These are phyloP conservation scores for Homarus americanus DNA, from an alignment of 1,140 invertebrate species.

Conservation along the genomic window DNA sequence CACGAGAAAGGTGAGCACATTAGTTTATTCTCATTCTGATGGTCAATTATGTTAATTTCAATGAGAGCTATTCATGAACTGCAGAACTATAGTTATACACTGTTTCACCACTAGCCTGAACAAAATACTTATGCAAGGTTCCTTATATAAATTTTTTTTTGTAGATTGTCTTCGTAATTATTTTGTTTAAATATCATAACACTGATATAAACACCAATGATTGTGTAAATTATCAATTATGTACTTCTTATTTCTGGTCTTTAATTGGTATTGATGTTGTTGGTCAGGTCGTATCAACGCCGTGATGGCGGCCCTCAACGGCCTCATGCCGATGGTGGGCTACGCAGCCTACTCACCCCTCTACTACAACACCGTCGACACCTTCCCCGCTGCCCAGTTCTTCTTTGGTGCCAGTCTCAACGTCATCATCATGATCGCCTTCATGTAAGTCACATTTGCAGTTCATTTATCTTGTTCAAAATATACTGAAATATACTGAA, in stretches of 20 bases:
- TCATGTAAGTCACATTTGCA: slow-evolving; percentile 50
- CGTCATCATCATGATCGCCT: slow-evolving; percentile 52
- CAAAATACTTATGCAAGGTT: too few species aligned
- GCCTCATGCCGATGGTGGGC: slow-evolving; percentile 69
- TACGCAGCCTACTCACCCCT: slow-evolving; percentile 65
- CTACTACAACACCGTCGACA: slow-evolving; percentile 61
- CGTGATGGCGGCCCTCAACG: slow-evolving; percentile 61
- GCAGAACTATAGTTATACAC: too few species aligned
- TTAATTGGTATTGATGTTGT: not conserved
- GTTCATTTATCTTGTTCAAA: not conserved
- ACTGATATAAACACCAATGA: too few species aligned
- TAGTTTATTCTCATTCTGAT: not conserved
- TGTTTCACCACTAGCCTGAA: too few species aligned
- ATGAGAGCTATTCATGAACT: too few species aligned
- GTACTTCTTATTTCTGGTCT: too few species aligned
- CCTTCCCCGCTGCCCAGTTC: slow-evolving; percentile 71
- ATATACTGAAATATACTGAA: not conserved
- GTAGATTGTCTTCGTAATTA: too few species aligned
- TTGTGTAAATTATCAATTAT: too few species aligned
- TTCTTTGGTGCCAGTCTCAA: slow-evolving; percentile 63
- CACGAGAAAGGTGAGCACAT: slow-evolving; percentile 64
- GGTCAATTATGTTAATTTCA: too few species aligned
- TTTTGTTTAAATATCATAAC: too few species aligned
- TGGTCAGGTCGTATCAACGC: slow-evolving; percentile 62
- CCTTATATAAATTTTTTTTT: too few species aligned